Percentiles rank a stretch among this genome's conserved stretches.
These are phyloP conservation scores for Meloidogyne exigua DNA, from an alignment of 1,140 invertebrate genomes.

Conservation along the genomic window DNA sequence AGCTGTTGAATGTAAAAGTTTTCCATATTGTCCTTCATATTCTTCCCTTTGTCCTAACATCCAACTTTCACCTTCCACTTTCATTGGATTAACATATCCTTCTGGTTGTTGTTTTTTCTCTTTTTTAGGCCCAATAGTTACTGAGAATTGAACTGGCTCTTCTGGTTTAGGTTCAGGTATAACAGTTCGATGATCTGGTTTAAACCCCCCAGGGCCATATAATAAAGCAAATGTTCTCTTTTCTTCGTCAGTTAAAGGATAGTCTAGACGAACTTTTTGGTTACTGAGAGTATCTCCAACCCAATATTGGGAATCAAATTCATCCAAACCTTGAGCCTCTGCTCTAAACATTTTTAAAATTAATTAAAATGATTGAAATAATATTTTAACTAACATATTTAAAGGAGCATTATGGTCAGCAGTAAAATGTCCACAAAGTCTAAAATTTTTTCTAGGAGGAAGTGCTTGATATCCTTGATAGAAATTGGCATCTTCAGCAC, in stretches of 20 bases:
- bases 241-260: constrained; percentile 39
- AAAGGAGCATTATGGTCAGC: constrained; percentile 52
- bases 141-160: constrained; percentile 54
- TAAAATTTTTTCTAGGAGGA: constrained; percentile 42
- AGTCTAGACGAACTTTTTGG: constrained; percentile 47
- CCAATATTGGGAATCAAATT: constrained; percentile 19
- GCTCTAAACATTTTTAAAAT: constrained; percentile 10
- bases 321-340: constrained; percentile 33
- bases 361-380: background rate
- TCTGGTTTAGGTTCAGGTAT: constrained; percentile 32
- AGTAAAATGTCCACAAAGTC: constrained; percentile 37
- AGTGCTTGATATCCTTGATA: constrained; percentile 54
- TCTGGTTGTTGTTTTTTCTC: constrained; percentile 17
- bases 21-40: constrained; percentile 5
- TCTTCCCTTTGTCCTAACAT: constrained; percentile 33
- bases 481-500: constrained; percentile 29
- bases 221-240: constrained; percentile 47
- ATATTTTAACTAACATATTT: constrained; percentile 39
- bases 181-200: constrained; percentile 46
- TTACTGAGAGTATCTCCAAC: constrained; percentile 63
- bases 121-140: constrained; percentile 47
- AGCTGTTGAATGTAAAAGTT: constrained; percentile 2
- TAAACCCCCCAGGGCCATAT: constrained; percentile 55
- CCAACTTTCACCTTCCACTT: constrained; percentile 32
- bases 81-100: constrained; percentile 25